These are phyloP conservation scores for Mormyrus iriodes DNA, from an alignment of 2,113 vertebrate genomes.

Conservation along the genomic window DNA sequence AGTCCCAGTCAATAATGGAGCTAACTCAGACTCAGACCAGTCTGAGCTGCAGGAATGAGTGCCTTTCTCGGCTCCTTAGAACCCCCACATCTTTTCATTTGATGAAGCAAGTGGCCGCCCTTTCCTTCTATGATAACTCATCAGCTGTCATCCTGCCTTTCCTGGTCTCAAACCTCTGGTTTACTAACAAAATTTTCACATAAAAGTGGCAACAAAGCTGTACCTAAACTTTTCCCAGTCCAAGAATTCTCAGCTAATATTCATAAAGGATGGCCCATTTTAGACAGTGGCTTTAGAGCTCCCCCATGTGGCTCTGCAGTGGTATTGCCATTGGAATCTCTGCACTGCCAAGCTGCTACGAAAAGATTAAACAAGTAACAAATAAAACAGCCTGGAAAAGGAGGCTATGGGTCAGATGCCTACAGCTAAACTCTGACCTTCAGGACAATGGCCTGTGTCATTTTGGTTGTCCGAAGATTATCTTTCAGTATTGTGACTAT, in stretches of 20 bases:
- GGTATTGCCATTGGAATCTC: neutral
- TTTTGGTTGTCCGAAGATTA: neutral
- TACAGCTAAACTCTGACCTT: neutral
- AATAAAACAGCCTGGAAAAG: neutral
- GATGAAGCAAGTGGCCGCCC: neutral
- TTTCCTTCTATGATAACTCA: neutral
- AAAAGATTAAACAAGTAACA: neutral
- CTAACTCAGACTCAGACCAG: neutral
- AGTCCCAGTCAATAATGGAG: neutral
- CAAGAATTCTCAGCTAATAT: neutral
- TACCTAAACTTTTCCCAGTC: neutral
- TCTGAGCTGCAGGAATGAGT: neutral
- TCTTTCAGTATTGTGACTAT: neutral
- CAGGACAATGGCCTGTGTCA: neutral
- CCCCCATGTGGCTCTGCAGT: neutral
- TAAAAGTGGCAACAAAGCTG: neutral
- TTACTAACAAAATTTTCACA: neutral
- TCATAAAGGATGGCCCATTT: neutral
- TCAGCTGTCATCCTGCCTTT: neutral
- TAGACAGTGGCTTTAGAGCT: neutral
- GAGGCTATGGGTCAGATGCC: neutral
- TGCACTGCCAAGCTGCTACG: neutral
- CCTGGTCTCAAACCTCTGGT: neutral
- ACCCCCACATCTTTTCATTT: neutral
- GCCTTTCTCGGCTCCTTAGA: neutral